Base-by-base conservation (phyloP, 2,113 vertebrate species). In the Eulemur rufifrons region DNA sequence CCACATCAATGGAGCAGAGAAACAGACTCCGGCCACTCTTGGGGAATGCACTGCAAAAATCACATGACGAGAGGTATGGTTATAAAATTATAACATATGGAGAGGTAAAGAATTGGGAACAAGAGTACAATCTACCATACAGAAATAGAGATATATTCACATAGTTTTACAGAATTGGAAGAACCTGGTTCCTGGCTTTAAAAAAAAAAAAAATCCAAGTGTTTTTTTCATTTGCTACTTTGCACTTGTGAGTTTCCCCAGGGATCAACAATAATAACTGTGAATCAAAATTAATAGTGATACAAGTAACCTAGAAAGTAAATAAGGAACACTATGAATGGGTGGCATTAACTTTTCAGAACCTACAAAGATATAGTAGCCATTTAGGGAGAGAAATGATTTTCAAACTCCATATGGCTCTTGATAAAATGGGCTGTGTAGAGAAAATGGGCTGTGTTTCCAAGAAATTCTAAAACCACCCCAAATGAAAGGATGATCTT, bases 321-420 rank as follows among this genome's bases (percentile, higher is more conserved):
- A 74, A 1, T 20, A 88, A 96, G 92, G 0, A 0, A 71, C 63
- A 89, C 59, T 69, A 8, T n/a, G 6, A 92, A 73, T 68, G 39
- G 89, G 25, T 76, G 80, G 87, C 89, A 89, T 95, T 96, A 96
- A 93, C 91, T 82, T 74, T 96, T 74, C 86, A 89, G 94, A 97
- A 85, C 39, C 12, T 25, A 1, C 42, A 95, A 96, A 95, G 74
- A 45, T 50, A 32, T 66, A 45, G 66, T 80, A 94, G 69, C 42
- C 37, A 68, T 66, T 76, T 91, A 45, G 17, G 63, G 15, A 39
- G 45, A n/a, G 10, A 95, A 95, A 82, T 96, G 3, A 85, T 81
- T 97, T 80, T 42, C n/a, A 81, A 34, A 52, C 4, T 91, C 52
- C 15, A 66, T 61, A 52, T 96, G 10, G 1, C 63, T 18, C 42